Base-by-base conservation (phyloP, 2,888 invertebrate genomes). In the Coenonympha arcania region DNA sequence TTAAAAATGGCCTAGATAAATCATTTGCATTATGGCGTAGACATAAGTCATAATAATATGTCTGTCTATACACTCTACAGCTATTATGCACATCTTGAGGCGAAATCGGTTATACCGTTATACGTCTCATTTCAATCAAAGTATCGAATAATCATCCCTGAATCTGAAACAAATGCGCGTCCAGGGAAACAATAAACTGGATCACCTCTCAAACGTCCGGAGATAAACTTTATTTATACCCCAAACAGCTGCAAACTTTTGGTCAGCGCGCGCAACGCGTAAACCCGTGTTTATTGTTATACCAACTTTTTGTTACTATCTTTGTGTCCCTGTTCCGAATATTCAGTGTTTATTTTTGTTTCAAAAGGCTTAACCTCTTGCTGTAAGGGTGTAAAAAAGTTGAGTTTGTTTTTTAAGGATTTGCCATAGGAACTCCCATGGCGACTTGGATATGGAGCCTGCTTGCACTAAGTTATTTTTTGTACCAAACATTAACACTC, bases 171-270 rank as follows among this genome's bases (percentile, higher is more conserved):
- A 53, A 57, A 47, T 37, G 41, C 48, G 28, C 44, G 57, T 59
- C 57, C 55, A 53, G 54, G 53, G 56, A 59, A 81, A 83, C 80
- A 82, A 84, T 83, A 82, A 83, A 76, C 64, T 60, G 67, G 69
- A 72, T 68, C 77, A 71, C 73, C 73, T 74, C 73, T 70, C 74
- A 73, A 72, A 77, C 80, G 81, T 79, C 76, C 81, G 76, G 80
- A 80, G 77, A 82, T 83, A 84, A 83, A 83, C 70, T 78, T 79
- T 85, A 86, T 86, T 85, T 83, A 83, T 85, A 85, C 71, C 56
- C 63, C 55, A 57, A 82, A 83, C 85, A 86, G 86, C 86, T 86
- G 86, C 85, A 84, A 85, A 85, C 86, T 84, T 86, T 82, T 86
- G 86, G 85, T 86, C 84, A 85, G 80, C 78, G 71, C 74, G 72